Evolutionary conservation across 2,797 vertebrate species (phyloP), one percentile per base, ranked within the genome.

Genomic region (Eospalax fontanierii): DNA sequence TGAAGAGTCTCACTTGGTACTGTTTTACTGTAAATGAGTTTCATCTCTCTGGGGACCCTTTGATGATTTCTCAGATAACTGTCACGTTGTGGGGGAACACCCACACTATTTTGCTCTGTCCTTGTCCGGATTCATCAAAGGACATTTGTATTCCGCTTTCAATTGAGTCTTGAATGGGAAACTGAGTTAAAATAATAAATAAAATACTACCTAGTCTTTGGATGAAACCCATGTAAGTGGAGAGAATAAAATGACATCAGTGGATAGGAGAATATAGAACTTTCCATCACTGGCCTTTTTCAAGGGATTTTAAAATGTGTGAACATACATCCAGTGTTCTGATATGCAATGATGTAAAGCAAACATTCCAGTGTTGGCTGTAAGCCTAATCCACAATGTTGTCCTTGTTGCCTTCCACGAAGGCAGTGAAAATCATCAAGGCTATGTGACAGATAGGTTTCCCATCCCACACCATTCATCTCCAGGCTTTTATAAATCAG

Each of bases 401-500:
- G 63, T 54, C 71, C 38, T 63, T 46, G 35, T 26, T 75, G 33
- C 46, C 59, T 30, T 5, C 38, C n/a, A 95, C 7, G 50, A 94
- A 92, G 70, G 43, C 43, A 18, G 70, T 0, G 0, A 68, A 73
- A 95, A 74, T 40, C 63, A 30, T 59, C n/a, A 18, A 59, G 80
- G 85, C 65, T 85, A 6, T 63, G 82, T 91, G 87, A 93, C 83
- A 92, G 90, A 89, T 57, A 80, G 85, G 24, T 89, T 96, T 91
- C 75, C 12, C 1, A 57, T 65, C 6, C 26, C 21, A 26, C 57
- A 59, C 57, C 90, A 35, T 70, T 75, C 84, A 90, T 94, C 92
- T 86, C 18, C 6, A 57, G 89, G 94, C 43, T 94, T 97, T 95
- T 90, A 90, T 79, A 90, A 96, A 87, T 95, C 70, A 83, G 65